Conservation (phyloP, 2,797 vertebrate species). For the Alosa sapidissima region DNA sequence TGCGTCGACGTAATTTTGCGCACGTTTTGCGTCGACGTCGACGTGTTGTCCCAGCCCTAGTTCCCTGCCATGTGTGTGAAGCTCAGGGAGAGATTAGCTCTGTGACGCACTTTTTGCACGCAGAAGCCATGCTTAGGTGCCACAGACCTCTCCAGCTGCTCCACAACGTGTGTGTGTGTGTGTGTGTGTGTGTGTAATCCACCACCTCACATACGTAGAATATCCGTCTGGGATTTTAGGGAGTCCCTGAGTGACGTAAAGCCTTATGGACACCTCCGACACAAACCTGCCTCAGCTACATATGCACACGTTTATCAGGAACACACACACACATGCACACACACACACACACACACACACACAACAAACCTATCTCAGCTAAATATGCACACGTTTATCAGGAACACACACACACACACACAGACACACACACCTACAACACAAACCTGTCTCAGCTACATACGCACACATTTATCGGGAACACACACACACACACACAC, state of each 20-base stretch:
- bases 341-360: neutral
- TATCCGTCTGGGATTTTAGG: neutral
- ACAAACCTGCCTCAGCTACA: neutral
- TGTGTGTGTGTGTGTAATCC: slow-evolving; percentile 3
- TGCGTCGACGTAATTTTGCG: no score
- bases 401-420: neutral
- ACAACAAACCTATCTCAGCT: no score
- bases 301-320: neutral
- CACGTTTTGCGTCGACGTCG: no score
- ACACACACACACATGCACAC: neutral
- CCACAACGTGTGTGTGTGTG: neutral
- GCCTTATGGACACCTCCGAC: neutral
- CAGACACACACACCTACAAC: no score
- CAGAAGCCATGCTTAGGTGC: neutral
- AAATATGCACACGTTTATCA: no score
- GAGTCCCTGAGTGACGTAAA: neutral
- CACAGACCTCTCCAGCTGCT: neutral
- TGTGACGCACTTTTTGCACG: slow-evolving; percentile 13
- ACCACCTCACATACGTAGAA: neutral
- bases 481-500: neutral
- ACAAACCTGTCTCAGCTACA: no score
- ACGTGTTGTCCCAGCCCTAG: no score
- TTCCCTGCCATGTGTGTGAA: neutral
- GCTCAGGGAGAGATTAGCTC: slow-evolving; percentile 8
- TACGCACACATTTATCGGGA: neutral